Conservation (phyloP, 2,888 invertebrate species). For the Heliconius ethilla region DNA sequence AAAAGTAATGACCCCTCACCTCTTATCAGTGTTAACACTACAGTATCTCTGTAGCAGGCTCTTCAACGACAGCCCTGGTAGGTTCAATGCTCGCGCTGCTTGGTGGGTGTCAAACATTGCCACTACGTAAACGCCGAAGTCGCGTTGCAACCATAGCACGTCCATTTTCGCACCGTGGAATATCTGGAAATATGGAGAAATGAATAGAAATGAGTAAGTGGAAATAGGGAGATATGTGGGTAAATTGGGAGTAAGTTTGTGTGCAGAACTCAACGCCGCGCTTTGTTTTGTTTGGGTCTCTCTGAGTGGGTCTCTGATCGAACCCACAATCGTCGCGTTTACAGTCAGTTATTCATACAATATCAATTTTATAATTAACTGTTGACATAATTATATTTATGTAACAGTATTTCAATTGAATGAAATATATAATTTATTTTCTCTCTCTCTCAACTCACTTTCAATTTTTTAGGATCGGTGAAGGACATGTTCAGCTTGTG, state of each 20-base stretch:
- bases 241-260: neutral
- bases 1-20: constrained; percentile 64
- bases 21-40: constrained; percentile 90
- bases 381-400: no score
- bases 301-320: no score
- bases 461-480: constrained; percentile 93
- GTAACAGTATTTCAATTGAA: no score
- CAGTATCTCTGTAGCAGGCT: constrained; percentile 91
- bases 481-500: constrained; percentile 93
- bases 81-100: constrained; percentile 88
- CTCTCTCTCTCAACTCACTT: constrained; percentile 81
- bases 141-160: constrained; percentile 96
- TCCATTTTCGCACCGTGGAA: constrained; percentile 96
- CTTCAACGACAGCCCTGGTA: constrained; percentile 87
- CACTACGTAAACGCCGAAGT: constrained; percentile 96
- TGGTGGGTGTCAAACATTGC: constrained; percentile 98
- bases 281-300: no score
- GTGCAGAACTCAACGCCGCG: no score
- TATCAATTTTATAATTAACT: no score
- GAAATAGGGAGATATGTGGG: neutral
- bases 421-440: no score
- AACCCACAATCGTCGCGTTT: no score
- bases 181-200: constrained; percentile 76
- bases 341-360: no score
- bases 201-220: neutral